phyloP scores from a whole-genome alignment of 1,140 invertebrate genomes.

The Probaryconus sp. region DNA sequence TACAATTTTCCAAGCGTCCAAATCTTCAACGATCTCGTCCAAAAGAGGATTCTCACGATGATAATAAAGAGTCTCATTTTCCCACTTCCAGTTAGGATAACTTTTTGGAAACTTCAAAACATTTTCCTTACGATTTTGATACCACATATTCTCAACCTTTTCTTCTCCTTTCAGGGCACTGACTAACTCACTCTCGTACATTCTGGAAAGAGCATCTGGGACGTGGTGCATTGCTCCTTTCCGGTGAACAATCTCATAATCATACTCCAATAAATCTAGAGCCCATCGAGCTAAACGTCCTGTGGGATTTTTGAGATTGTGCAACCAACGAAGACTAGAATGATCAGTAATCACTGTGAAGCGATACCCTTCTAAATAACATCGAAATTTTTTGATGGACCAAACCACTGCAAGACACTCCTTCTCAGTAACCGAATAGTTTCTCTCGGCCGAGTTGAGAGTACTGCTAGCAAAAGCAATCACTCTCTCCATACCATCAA shows the following conservation, averaged over 20 bases:
- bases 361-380: too few relatives aligned
- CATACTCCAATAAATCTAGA: constrained; percentile 52
- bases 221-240: constrained; percentile 68
- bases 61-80: constrained; percentile 10
- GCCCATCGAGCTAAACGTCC: constrained; percentile 70
- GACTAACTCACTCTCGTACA: constrained; percentile 1
- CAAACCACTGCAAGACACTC: constrained; percentile 51
- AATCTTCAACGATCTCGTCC: constrained; percentile 3
- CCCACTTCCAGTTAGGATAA: constrained; percentile 21
- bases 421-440: constrained; percentile 35
- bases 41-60: constrained; percentile 3
- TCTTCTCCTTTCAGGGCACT: not conserved
- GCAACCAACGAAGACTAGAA: constrained; percentile 7
- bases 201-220: constrained; percentile 67
- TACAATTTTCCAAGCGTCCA: constrained; percentile 1
- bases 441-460: constrained; percentile 12
- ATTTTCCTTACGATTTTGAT: constrained; percentile 1
- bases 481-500: constrained; percentile 50
- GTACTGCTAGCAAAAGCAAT: constrained; percentile 70
- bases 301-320: constrained; percentile 7
- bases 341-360: constrained; percentile 4
- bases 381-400: too few relatives aligned
- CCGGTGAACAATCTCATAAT: constrained; percentile 72
- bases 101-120: constrained; percentile 8
- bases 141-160: constrained; percentile 62